phyloP scores from a whole-genome alignment of 2,888 invertebrate species.

The Drosophila quinaria region DNA sequence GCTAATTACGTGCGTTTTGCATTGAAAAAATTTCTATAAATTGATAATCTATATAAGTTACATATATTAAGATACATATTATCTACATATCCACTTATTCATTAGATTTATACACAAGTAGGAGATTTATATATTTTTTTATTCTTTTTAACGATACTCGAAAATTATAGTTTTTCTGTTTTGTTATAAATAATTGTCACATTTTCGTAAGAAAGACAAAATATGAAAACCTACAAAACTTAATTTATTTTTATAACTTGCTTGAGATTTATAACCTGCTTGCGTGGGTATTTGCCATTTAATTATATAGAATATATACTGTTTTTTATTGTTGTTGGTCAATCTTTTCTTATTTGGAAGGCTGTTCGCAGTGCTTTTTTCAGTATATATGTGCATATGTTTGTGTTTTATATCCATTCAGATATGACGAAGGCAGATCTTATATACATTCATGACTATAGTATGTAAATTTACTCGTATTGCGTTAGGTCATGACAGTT shows the following conservation, averaged over 20 bases:
- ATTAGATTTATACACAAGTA: neutral
- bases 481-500: conserved; percentile 65
- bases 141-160: neutral
- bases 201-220: neutral
- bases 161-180: conserved; percentile 1
- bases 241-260: neutral
- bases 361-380: neutral
- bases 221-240: neutral
- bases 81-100: neutral
- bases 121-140: too few species aligned
- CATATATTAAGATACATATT: too few species aligned
- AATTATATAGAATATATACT: conserved; percentile 26
- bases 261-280: conserved; percentile 31
- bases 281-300: conserved; percentile 58
- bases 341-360: conserved; percentile 12
- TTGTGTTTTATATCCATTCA: neutral
- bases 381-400: neutral
- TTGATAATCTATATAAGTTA: neutral
- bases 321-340: conserved; percentile 23
- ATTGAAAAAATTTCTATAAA: neutral
- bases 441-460: conserved; percentile 15
- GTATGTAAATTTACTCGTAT: conserved; percentile 22
- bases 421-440: conserved; percentile 7
- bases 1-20: neutral
- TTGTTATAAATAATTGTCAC: neutral